Evolutionary conservation across 2,113 vertebrate genomes (phyloP), one percentile per base, ranked within the genome.

Genomic region (Psittacus erithacus): DNA sequence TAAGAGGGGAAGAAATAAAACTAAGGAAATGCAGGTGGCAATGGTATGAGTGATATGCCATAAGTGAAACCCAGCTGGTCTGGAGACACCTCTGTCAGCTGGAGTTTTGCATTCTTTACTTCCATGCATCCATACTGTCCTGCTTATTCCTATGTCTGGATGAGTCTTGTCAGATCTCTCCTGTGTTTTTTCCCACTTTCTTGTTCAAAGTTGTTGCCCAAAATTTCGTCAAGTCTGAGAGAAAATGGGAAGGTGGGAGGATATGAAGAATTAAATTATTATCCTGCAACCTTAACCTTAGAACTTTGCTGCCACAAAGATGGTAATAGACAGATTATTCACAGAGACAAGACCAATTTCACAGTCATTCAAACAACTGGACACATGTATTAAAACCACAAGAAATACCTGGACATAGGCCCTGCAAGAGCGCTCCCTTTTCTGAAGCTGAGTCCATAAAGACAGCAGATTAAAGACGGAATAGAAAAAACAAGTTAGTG

Each of bases 361-460:
- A 97, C 84, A 96, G 65, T 94, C 97, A 97, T 79, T 96, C 93
- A 96, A 94, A 97, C 95, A 97, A 96, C 70, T 92, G 82, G 95
- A 97, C 92, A 97, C 4, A 67, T 89, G 90, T 88, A 98, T 95
- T 96, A 97, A 95, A 96, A 97, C 97, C 94, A 89, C 96, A 90
- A 96, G 96, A 98, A 98, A 96, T 99, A 99, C 99, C 99, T 99
- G 99, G 96, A 99, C 98, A 97, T 99, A 99, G 97, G 99, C 99
- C 97, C 99, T 99, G 98, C 99, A 99, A 93, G 99, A 99, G 93
- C 99, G 99, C 95, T 99, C 99, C 98, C 99, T 98, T 98, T 99
- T 99, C 99, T 99, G 99, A 98, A 99, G 99, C 99, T 99, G 99
- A 98, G 98, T 97, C 98, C 98, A 98, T 96, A 98, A 98, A 98